These are phyloP conservation scores for Eupithecia subfuscata DNA, from an alignment of 2,888 invertebrate species.

Conservation along the genomic window DNA sequence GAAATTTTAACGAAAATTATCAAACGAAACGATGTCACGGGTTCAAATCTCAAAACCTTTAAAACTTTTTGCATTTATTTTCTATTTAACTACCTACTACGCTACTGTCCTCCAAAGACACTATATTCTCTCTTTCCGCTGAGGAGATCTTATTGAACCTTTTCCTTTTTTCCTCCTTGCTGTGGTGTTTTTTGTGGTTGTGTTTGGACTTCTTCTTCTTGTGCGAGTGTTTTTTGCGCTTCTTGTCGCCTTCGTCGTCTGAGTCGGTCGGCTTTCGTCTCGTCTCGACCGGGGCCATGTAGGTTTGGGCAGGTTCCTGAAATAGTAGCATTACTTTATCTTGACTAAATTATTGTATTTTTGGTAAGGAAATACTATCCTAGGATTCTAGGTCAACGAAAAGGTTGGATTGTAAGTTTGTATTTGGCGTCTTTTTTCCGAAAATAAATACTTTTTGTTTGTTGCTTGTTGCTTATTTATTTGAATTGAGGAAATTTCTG, in stretches of 20 bases:
- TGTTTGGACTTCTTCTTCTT: constrained; percentile 63
- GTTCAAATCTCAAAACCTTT: constrained; percentile 8
- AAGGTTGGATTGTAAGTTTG: no score
- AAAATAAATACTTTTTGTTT: no score
- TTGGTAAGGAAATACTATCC: no score
- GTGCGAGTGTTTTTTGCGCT: constrained; percentile 62
- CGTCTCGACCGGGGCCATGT: constrained; percentile 72
- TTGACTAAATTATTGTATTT: no score
- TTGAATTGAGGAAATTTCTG: no score
- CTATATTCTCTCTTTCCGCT: constrained; percentile 58
- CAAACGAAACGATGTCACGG: constrained; percentile 19
- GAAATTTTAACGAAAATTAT: neutral
- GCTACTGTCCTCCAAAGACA: constrained; percentile 68
- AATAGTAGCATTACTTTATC: no score
- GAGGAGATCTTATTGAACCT: constrained; percentile 59
- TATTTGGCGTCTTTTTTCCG: no score
- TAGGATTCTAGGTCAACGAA: no score
- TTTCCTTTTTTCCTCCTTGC: constrained; percentile 58
- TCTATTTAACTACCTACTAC: constrained; percentile 22
- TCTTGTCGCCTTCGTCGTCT: constrained; percentile 56
- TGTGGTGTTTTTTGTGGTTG: constrained; percentile 59
- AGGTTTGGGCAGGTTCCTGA: constrained; percentile 66
- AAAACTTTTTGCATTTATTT: constrained; percentile 3
- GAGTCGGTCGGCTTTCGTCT: constrained; percentile 50
- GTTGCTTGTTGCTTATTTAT: no score